A percentile compares a stretch with the other conserved stretches of the same genome.
Evolutionary conservation across 2,797 vertebrate genomes (phyloP).

Genomic region (Catharus ustulatus): DNA sequence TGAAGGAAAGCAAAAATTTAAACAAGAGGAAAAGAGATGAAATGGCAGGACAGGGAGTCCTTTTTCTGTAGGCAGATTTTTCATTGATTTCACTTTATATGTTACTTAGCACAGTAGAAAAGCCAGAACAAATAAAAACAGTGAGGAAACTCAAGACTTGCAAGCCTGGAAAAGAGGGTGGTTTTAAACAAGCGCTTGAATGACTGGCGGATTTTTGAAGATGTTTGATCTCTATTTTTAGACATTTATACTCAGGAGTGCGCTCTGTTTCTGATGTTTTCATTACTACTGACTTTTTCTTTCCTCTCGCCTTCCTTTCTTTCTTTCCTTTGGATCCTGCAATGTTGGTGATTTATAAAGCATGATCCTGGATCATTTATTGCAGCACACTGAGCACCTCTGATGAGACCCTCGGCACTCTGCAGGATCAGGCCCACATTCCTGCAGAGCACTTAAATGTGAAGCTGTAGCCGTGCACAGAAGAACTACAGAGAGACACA

Average conservation of each 20-base stretch:
- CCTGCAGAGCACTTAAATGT: neutral
- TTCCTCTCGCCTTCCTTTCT: neutral
- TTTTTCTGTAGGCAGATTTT: neutral
- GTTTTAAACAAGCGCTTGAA: neutral
- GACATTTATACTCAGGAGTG: constrained; percentile 3
- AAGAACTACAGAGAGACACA: neutral
- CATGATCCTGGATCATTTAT: neutral
- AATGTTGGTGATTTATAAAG: constrained; percentile 24
- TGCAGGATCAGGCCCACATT: neutral
- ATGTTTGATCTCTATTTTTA: constrained; percentile 59
- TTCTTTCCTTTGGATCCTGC: neutral
- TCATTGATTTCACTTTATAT: neutral
- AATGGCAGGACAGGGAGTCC: constrained; percentile 1
- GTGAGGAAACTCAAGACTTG: constrained; percentile 15
- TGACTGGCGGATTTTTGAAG: constrained; percentile 29
- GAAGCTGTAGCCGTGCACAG: neutral
- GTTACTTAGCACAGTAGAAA: constrained; percentile 14
- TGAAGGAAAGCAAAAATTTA: neutral
- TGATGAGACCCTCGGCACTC: neutral
- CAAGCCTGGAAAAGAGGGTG: neutral
- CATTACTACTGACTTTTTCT: constrained; percentile 21
- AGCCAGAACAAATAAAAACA: constrained; percentile 57
- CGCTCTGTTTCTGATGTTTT: constrained; percentile 20
- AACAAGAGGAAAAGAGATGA: neutral
- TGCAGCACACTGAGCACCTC: neutral